phyloP scores from a whole-genome alignment of 2,797 vertebrate species.

The Crypturellus tataupa region DNA sequence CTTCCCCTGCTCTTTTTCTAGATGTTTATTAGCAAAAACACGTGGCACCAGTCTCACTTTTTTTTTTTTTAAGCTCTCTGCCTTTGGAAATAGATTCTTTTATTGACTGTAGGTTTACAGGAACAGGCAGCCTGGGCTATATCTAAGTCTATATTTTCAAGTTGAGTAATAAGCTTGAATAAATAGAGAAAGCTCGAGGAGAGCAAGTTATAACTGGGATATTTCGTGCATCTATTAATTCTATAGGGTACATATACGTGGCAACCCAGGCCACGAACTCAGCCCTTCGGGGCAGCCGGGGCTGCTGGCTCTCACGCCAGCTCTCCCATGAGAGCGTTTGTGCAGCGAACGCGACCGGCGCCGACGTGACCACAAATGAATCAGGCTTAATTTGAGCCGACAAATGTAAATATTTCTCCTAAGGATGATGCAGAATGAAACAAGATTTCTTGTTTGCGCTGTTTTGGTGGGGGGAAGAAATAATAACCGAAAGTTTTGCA shows the following conservation, averaged over 20 bases:
- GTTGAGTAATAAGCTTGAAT: neutral
- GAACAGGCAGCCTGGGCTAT: neutral
- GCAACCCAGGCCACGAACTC: neutral
- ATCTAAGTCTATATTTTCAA: neutral
- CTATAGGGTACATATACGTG: neutral
- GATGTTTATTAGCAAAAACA: neutral
- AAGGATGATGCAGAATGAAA: slow-evolving; percentile 21
- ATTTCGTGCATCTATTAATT: neutral
- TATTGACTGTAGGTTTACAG: neutral
- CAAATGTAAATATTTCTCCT: neutral
- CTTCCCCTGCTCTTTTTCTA: neutral
- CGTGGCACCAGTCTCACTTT: neutral
- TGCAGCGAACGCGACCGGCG: neutral
- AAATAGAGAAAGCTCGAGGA: neutral
- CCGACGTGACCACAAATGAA: neutral
- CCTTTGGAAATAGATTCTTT: neutral
- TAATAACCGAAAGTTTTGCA: neutral
- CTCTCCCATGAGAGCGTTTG: neutral
- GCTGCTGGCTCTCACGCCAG: neutral
- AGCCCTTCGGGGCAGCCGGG: neutral
- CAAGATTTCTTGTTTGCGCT: neutral
- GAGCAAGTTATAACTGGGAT: neutral
- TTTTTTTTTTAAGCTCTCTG: neutral
- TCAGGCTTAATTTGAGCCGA: neutral
- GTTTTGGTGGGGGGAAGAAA: neutral